A percentile compares a stretch with the other conserved stretches of the same genome.
Evolutionary conservation across 2,888 invertebrate genomes (phyloP).

Genomic region (Congeria kusceri): DNA sequence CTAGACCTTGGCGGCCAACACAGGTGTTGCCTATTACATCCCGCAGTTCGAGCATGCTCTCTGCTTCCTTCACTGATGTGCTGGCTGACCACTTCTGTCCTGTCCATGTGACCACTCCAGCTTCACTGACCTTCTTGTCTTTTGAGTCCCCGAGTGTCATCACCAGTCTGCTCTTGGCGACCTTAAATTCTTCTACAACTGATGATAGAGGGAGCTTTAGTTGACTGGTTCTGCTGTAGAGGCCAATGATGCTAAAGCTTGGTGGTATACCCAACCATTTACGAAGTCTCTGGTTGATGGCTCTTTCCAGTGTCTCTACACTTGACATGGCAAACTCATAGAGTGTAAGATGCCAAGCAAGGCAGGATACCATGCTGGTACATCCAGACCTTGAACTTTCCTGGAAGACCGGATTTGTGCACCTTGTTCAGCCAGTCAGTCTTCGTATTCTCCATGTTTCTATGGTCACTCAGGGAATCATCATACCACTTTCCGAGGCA

Average conservation of each 20-base stretch:
- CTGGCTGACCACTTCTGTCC: too few relatives aligned
- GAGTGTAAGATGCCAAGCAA: constrained; percentile 32
- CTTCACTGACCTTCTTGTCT: constrained; percentile 25
- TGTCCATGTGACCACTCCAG: too few relatives aligned
- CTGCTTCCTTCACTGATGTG: too few relatives aligned
- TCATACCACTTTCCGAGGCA: too few relatives aligned
- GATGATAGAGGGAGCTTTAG: constrained; percentile 30
- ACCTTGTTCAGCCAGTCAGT: too few relatives aligned
- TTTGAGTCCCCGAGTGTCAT: constrained; percentile 25
- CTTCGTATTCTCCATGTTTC: too few relatives aligned
- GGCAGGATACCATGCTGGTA: constrained; percentile 36
- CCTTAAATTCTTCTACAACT: constrained; percentile 40
- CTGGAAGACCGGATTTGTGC: too few relatives aligned
- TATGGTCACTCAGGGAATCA: too few relatives aligned
- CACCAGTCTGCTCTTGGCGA: constrained; percentile 25
- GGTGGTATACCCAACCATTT: constrained; percentile 38
- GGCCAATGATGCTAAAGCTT: constrained; percentile 22
- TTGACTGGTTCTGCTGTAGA: constrained; percentile 23
- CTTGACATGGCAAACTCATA: constrained; percentile 17
- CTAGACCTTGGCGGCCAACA: too few relatives aligned
- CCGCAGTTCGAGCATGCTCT: too few relatives aligned
- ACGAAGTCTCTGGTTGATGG: constrained; percentile 23
- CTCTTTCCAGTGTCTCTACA: constrained; percentile 25
- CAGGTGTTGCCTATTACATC: too few relatives aligned
- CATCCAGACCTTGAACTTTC: constrained; percentile 22